Percentiles rank a stretch among this genome's conserved stretches.
These are phyloP conservation scores for Microctenopoma steveboyesi DNA, from an alignment of 2,797 vertebrate species.

Conservation along the genomic window DNA sequence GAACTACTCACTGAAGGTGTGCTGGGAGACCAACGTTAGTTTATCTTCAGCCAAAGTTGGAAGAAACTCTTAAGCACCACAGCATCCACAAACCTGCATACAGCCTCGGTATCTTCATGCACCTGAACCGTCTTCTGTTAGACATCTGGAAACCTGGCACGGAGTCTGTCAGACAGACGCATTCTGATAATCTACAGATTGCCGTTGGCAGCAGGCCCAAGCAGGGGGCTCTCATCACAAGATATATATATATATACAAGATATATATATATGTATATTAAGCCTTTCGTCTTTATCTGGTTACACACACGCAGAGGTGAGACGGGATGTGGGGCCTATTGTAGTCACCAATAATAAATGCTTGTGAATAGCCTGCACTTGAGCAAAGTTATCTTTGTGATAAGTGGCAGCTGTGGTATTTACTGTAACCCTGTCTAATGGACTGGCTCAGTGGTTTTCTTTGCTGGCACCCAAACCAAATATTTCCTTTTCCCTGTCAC, in stretches of 20 bases:
- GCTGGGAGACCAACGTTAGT: no score
- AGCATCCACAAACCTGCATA: no score
- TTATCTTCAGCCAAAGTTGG: no score
- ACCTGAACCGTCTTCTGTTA: background rate
- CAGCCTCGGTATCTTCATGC: no score
- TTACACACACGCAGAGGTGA: background rate
- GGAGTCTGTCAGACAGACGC: no score
- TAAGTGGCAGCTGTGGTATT: slow-evolving; percentile 41
- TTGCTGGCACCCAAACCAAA: slow-evolving; percentile 3
- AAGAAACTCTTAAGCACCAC: no score
- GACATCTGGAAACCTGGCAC: no score
- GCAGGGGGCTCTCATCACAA: slow-evolving; percentile 12
- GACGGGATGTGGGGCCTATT: background rate
- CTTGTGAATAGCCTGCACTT: slow-evolving; percentile 17
- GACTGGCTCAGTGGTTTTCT: slow-evolving; percentile 9
- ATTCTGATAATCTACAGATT: no score
- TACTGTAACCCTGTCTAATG: slow-evolving; percentile 33
- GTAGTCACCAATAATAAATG: background rate
- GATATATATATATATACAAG: no score
- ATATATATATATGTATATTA: background rate
- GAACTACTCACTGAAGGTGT: no score
- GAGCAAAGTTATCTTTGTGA: slow-evolving; percentile 15
- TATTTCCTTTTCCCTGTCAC: background rate
- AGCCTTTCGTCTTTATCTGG: slow-evolving; percentile 34
- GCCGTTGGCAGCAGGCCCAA: slow-evolving; percentile 1